Conservation (phyloP, 2,888 invertebrate genomes). For the Eubasilissa splendida region DNA sequence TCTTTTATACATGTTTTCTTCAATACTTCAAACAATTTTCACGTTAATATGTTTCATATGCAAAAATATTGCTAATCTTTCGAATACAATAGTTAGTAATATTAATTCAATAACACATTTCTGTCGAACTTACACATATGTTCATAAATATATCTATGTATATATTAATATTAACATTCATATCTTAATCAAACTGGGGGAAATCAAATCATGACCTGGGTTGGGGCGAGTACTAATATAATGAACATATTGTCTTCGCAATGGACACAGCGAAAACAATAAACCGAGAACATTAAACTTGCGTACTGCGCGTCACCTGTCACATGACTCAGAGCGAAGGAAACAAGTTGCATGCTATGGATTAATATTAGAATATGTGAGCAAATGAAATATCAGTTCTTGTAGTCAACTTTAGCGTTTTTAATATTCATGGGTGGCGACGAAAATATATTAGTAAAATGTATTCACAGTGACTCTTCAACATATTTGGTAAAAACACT, state of each 20-base stretch:
- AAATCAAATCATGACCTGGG: constrained; percentile 25
- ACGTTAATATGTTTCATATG: constrained; percentile 61
- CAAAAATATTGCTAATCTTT: constrained; percentile 69
- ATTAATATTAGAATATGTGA: constrained; percentile 29
- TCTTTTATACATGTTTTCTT: constrained; percentile 54
- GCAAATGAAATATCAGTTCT: constrained; percentile 41
- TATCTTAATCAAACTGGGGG: constrained; percentile 38
- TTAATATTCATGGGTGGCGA: constrained; percentile 11
- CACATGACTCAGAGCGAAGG: background rate
- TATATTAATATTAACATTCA: constrained; percentile 46
- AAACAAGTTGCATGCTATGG: too few species aligned
- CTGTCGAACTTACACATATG: constrained; percentile 50
- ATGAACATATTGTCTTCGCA: constrained; percentile 3
- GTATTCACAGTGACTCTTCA: too few species aligned
- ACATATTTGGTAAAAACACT: too few species aligned
- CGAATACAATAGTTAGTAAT: constrained; percentile 53
- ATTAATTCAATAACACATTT: constrained; percentile 54
- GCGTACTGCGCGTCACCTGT: background rate
- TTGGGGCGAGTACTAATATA: background rate
- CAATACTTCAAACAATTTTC: constrained; percentile 19
- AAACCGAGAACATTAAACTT: background rate
- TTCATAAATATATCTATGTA: constrained; percentile 50
- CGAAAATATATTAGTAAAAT: too few species aligned
- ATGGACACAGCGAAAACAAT: background rate
- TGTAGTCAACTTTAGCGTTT: constrained; percentile 26